phyloP scores from a whole-genome alignment of 1,140 invertebrate species.

The Ooceraea biroi region DNA sequence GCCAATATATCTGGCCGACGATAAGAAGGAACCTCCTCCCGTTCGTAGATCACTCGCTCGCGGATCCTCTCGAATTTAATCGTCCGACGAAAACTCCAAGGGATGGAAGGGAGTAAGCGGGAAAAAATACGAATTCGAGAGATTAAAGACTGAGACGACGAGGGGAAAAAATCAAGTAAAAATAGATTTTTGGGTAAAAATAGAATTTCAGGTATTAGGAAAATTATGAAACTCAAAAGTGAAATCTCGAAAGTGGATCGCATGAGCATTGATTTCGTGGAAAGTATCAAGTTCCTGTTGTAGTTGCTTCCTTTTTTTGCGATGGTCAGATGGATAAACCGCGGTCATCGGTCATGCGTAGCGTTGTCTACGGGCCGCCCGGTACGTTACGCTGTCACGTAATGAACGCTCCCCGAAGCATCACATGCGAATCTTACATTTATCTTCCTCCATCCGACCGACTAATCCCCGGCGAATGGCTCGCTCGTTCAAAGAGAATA shows the following conservation, averaged over 20 bases:
- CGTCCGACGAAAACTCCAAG: too few relatives aligned
- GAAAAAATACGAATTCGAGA: too few relatives aligned
- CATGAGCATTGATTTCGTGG: background rate
- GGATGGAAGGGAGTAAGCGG: too few relatives aligned
- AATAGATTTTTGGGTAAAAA: too few relatives aligned
- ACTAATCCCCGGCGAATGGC: constrained; percentile 73
- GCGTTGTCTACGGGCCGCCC: background rate
- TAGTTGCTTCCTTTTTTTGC: too few relatives aligned
- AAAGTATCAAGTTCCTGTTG: too few relatives aligned
- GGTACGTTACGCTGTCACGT: constrained; percentile 49
- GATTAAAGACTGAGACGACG: too few relatives aligned
- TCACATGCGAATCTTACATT: constrained; percentile 82
- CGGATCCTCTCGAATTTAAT: background rate
- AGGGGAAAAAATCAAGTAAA: too few relatives aligned
- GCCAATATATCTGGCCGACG: constrained; percentile 80
- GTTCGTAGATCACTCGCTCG: constrained; percentile 29
- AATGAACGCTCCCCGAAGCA: constrained; percentile 56
- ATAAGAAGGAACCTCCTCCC: constrained; percentile 78
- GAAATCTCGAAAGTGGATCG: too few relatives aligned
- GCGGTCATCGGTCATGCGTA: background rate
- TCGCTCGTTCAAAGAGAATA: constrained; percentile 65
- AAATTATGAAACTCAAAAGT: background rate
- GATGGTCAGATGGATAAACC: too few relatives aligned
- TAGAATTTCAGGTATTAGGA: too few relatives aligned
- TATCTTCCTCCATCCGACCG: constrained; percentile 80